Conservation (phyloP, 2,113 vertebrate genomes). For the Muntiacus reevesi region DNA sequence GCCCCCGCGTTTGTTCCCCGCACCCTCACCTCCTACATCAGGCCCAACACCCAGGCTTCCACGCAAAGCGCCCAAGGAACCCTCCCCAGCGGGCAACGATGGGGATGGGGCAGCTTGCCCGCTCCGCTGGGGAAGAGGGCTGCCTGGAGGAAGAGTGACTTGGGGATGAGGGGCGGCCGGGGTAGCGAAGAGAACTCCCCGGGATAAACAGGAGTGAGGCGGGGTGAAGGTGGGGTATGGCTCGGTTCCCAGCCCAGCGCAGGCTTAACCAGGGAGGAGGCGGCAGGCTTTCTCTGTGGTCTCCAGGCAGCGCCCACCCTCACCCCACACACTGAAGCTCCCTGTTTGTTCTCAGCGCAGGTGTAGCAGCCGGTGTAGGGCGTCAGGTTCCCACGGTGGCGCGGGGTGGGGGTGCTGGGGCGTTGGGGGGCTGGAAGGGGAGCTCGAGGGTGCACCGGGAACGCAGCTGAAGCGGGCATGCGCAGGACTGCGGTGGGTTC, state of each 20-base stretch:
- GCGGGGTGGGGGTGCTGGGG: not conserved
- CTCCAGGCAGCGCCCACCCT: constrained; percentile 47
- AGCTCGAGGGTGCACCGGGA: not conserved
- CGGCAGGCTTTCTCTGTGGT: not conserved
- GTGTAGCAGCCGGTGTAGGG: not conserved
- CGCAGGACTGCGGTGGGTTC: not conserved
- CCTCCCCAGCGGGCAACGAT: too few relatives aligned
- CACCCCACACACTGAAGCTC: not conserved
- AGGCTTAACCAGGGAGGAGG: not conserved
- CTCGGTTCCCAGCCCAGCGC: not conserved
- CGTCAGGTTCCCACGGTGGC: constrained; percentile 48
- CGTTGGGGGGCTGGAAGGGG: not conserved
- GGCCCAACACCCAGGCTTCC: not conserved
- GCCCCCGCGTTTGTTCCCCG: not conserved
- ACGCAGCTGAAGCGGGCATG: not conserved
- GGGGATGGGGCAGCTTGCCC: not conserved
- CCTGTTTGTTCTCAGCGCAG: constrained; percentile 26
- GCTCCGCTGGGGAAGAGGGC: not conserved
- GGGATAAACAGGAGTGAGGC: not conserved
- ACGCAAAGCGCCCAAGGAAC: not conserved
- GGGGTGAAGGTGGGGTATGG: not conserved
- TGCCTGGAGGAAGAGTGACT: not conserved
- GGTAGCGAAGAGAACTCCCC: not conserved
- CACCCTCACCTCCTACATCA: not conserved
- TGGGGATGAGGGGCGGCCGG: not conserved